phyloP scores from a whole-genome alignment of 1,140 invertebrate species.

The Megalonaias nervosa region DNA sequence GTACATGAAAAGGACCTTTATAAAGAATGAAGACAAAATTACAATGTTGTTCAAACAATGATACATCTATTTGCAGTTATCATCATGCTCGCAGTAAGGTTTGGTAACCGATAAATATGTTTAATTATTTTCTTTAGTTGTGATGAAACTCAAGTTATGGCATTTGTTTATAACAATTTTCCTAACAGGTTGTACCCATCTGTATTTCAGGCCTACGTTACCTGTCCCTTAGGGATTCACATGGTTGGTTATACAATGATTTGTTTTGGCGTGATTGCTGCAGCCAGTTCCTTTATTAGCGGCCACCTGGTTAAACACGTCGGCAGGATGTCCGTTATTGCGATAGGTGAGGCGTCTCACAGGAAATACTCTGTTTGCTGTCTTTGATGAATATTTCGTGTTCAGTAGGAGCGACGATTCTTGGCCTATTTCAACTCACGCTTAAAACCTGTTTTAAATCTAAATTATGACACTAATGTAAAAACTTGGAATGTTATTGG shows the following conservation, averaged over 20 bases:
- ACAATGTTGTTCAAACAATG: no score
- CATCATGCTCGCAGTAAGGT: neutral
- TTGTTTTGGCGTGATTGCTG: conserved; percentile 46
- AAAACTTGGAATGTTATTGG: no score
- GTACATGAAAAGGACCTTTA: no score
- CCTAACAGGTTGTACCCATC: neutral
- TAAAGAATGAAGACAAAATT: no score
- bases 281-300: conserved; percentile 43
- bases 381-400: no score
- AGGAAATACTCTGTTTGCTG: no score
- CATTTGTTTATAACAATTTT: neutral
- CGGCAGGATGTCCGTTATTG: conserved; percentile 37
- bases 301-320: conserved; percentile 33
- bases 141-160: neutral
- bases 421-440: no score
- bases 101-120: neutral
- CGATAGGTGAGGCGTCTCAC: conserved; percentile 37
- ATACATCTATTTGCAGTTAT: no score
- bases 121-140: neutral
- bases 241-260: conserved; percentile 65
- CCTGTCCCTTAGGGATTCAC: conserved; percentile 58
- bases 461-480: no score
- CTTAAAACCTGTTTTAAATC: no score
- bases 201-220: conserved; percentile 58
- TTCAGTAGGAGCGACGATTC: no score